These are phyloP conservation scores for Nasonia longicornis DNA, from an alignment of 1,140 invertebrate species.

Conservation along the genomic window DNA sequence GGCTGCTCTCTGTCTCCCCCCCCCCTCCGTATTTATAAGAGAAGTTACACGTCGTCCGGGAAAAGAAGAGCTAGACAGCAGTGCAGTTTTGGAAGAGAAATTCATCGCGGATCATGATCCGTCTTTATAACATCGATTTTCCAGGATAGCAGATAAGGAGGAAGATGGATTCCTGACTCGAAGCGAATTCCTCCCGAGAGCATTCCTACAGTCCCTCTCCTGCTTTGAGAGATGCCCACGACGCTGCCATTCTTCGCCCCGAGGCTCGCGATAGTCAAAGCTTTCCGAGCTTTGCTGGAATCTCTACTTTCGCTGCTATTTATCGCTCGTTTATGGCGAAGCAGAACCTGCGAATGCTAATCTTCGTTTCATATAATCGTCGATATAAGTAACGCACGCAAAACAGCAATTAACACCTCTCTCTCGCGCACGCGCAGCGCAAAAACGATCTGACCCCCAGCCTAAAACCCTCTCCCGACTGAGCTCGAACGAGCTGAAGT, in stretches of 20 bases:
- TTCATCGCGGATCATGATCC: constrained; percentile 28
- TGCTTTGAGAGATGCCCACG: not conserved
- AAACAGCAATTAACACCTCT: not conserved
- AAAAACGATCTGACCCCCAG: not conserved
- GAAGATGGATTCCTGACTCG: not conserved
- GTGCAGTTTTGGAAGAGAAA: not conserved
- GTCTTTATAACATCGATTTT: not conserved
- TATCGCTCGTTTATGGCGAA: not conserved
- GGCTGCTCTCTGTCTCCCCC: not conserved
- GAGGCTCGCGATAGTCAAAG: not conserved
- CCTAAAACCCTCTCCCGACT: not conserved
- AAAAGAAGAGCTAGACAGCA: not conserved
- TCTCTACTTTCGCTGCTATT: not conserved
- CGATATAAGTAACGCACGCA: not conserved
- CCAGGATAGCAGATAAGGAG: not conserved
- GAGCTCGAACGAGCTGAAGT: not conserved
- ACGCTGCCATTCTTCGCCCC: not conserved
- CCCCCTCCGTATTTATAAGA: constrained; percentile 38
- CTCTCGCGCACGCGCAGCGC: too few relatives aligned
- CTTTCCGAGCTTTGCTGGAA: not conserved
- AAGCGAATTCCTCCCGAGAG: not conserved
- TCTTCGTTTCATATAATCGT: not conserved
- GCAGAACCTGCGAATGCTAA: too few relatives aligned
- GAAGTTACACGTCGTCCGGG: constrained; percentile 8
- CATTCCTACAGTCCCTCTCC: not conserved